Evolutionary conservation across 2,888 invertebrate species (phyloP).

Genomic region (Ormia ochracea): DNA sequence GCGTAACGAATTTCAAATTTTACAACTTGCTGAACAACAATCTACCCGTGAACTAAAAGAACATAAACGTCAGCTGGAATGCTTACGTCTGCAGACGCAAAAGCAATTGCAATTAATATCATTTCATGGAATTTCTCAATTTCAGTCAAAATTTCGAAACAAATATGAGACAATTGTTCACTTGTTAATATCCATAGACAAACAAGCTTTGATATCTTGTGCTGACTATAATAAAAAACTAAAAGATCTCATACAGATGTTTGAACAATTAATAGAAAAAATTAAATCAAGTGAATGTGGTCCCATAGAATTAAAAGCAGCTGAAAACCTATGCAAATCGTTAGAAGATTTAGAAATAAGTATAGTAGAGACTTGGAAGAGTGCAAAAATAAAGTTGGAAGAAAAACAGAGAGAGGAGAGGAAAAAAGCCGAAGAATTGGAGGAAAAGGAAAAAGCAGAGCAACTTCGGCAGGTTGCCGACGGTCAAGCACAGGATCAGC

Average conservation of each 20-base stretch:
- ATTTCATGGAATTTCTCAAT: slow-evolving; percentile 79
- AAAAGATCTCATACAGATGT: slow-evolving; percentile 71
- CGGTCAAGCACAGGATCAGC: slow-evolving; percentile 53
- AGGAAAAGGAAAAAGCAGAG: slow-evolving; percentile 48
- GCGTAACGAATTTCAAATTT: slow-evolving; percentile 65
- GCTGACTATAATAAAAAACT: slow-evolving; percentile 75
- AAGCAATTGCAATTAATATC: slow-evolving; percentile 69
- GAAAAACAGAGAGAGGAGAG: slow-evolving; percentile 57
- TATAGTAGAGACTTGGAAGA: slow-evolving; percentile 70
- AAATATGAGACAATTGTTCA: slow-evolving; percentile 79
- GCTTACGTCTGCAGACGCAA: slow-evolving; percentile 67
- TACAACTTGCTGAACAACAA: slow-evolving; percentile 69
- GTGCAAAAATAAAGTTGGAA: slow-evolving; percentile 57
- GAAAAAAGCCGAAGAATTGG: slow-evolving; percentile 47
- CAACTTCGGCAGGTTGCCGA: slow-evolving; percentile 34
- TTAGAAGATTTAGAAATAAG: slow-evolving; percentile 75
- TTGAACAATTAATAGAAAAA: slow-evolving; percentile 70
- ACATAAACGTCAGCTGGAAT: slow-evolving; percentile 67
- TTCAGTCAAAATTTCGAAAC: slow-evolving; percentile 79
- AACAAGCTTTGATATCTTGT: slow-evolving; percentile 73
- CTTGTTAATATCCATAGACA: slow-evolving; percentile 76
- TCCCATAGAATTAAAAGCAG: slow-evolving; percentile 79
- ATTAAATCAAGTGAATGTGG: slow-evolving; percentile 76
- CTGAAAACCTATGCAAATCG: slow-evolving; percentile 78
- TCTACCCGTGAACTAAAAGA: slow-evolving; percentile 65